Evolutionary conservation across 2,888 invertebrate species (phyloP).

Genomic region (Belgica antarctica): DNA sequence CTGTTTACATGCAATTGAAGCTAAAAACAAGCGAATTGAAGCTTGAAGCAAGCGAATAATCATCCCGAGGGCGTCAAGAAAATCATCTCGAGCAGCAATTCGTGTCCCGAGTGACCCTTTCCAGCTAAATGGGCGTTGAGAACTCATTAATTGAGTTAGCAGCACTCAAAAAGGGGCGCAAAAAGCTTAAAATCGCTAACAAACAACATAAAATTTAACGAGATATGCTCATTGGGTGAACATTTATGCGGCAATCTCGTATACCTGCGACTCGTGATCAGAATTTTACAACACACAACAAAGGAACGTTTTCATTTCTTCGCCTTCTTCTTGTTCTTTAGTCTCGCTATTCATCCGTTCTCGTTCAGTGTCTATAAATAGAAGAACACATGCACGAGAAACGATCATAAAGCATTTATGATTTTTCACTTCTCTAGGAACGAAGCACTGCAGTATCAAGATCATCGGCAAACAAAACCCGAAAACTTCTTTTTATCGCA

Average conservation of each 20-base stretch:
- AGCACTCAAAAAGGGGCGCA: not conserved
- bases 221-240: no score
- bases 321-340: not conserved
- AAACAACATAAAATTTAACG: no score
- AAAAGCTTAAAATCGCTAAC: not conserved
- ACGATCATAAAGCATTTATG: slow-evolving; percentile 1
- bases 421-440: not conserved
- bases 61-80: not conserved
- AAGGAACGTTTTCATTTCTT: slow-evolving; percentile 26
- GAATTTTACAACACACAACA: slow-evolving; percentile 17
- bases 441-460: not conserved
- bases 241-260: not conserved
- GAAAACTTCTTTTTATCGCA: slow-evolving; percentile 1
- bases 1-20: slow-evolving; percentile 1
- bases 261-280: slow-evolving; percentile 30
- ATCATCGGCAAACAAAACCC: not conserved
- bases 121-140: not conserved
- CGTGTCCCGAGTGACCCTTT: not conserved
- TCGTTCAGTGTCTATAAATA: slow-evolving; percentile 10
- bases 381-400: slow-evolving; percentile 28
- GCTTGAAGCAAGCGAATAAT: not conserved
- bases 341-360: slow-evolving; percentile 20
- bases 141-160: not conserved
- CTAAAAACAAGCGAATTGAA: not conserved
- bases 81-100: not conserved